Percentiles rank a stretch among this genome's conserved stretches.
phyloP scores from a whole-genome alignment of 2,888 invertebrate species.

The Ashinkailepas kermadecensis region DNA sequence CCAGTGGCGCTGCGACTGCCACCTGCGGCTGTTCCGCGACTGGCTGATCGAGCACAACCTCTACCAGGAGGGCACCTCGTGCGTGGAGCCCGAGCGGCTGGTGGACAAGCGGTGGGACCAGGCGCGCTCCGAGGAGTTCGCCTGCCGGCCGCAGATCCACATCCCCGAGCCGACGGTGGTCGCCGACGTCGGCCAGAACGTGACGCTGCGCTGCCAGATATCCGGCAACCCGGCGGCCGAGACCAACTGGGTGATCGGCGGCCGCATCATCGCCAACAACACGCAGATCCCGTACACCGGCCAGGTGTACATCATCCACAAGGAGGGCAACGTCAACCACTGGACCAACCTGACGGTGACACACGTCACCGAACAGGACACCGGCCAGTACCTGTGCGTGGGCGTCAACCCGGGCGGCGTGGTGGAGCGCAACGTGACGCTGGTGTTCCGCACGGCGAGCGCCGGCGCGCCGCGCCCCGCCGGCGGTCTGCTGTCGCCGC shows the following conservation, averaged over 20 bases:
- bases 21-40: constrained; percentile 68
- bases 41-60: constrained; percentile 75
- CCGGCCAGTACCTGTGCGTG: constrained; percentile 75
- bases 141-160: constrained; percentile 66
- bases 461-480: constrained; percentile 25
- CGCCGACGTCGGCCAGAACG: constrained; percentile 36
- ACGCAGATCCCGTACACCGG: constrained; percentile 31
- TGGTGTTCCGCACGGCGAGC: constrained; percentile 45
- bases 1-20: constrained; percentile 85
- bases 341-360: constrained; percentile 77
- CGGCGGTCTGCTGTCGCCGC: constrained; percentile 23
- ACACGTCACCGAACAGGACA: constrained; percentile 70
- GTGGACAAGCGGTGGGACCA: constrained; percentile 67
- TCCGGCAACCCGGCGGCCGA: constrained; percentile 65
- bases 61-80: constrained; percentile 58
- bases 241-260: constrained; percentile 48
- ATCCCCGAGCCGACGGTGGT: constrained; percentile 32
- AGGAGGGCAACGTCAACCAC: constrained; percentile 37
- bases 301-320: constrained; percentile 30
- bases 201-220: constrained; percentile 37
- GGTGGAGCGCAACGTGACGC: constrained; percentile 63
- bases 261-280: constrained; percentile 34
- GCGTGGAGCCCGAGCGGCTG: constrained; percentile 59
- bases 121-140: constrained; percentile 65
- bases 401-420: constrained; percentile 69